phyloP scores from a whole-genome alignment of 2,797 vertebrate genomes.

The Eremophila alpestris region DNA sequence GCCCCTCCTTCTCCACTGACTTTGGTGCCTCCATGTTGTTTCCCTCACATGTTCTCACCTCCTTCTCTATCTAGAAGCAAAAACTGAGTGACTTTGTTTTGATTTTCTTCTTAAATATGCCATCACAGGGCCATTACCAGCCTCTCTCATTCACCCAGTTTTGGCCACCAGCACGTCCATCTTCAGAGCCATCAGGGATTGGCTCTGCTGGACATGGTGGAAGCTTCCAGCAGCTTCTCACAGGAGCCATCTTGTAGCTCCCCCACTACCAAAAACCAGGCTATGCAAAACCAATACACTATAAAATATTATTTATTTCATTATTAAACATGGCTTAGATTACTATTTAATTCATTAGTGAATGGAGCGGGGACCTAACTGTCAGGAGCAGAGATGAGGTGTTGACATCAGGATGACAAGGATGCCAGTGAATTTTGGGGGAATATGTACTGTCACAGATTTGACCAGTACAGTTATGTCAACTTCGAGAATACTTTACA shows the following conservation, averaged over 20 bases:
- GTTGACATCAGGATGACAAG: background rate
- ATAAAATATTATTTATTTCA: background rate
- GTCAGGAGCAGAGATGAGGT: background rate
- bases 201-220: no score
- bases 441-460: background rate
- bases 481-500: background rate
- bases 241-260: background rate
- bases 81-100: background rate
- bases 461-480: background rate
- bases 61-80: background rate
- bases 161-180: background rate
- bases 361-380: background rate
- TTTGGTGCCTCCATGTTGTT: background rate
- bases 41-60: background rate
- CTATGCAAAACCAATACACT: background rate
- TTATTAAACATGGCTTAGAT: background rate
- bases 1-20: background rate
- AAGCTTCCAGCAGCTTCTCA: background rate
- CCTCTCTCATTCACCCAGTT: background rate
- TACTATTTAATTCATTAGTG: background rate
- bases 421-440: background rate
- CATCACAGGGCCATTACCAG: fast-evolving
- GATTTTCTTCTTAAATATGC: background rate
- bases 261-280: background rate
- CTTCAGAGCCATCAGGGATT: background rate